Conservation (phyloP, 1,140 invertebrate species). For the Bemisia tabaci region DNA sequence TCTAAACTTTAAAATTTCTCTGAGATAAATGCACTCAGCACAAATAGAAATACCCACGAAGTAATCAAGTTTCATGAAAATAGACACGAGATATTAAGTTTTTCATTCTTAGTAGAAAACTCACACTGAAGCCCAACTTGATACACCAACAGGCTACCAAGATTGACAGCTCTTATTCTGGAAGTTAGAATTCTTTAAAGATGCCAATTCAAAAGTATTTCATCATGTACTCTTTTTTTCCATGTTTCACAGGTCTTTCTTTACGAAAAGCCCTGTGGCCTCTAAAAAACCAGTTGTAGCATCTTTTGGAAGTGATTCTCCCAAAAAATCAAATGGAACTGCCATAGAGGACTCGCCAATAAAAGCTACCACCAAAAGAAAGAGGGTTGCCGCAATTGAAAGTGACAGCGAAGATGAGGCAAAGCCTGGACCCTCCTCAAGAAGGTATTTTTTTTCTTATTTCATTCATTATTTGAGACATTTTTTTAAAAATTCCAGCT, state of each 20-base stretch:
- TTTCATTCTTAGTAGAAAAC: no score
- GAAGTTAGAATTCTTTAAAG: not conserved
- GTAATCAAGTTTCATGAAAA: not conserved
- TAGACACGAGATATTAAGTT: not conserved
- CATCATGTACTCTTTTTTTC: not conserved
- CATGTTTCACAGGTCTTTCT: not conserved
- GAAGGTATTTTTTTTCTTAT: not conserved
- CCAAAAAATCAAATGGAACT: not conserved
- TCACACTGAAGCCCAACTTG: no score
- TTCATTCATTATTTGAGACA: no score
- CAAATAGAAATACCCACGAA: no score
- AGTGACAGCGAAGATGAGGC: slow-evolving; percentile 13
- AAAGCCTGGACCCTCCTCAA: not conserved
- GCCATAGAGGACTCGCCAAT: not conserved
- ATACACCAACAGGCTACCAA: no score
- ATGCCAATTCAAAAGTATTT: not conserved
- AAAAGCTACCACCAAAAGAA: slow-evolving; percentile 12
- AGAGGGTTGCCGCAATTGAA: slow-evolving; percentile 6
- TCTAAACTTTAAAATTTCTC: no score
- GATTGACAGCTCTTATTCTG: not conserved
- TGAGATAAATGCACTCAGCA: no score
- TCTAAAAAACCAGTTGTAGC: not conserved
- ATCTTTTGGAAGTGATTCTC: not conserved
- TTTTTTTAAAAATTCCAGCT: no score
- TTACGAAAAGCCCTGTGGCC: not conserved